Conservation (phyloP, 1,140 invertebrate species). For the Lysiphlebus fabarum region DNA sequence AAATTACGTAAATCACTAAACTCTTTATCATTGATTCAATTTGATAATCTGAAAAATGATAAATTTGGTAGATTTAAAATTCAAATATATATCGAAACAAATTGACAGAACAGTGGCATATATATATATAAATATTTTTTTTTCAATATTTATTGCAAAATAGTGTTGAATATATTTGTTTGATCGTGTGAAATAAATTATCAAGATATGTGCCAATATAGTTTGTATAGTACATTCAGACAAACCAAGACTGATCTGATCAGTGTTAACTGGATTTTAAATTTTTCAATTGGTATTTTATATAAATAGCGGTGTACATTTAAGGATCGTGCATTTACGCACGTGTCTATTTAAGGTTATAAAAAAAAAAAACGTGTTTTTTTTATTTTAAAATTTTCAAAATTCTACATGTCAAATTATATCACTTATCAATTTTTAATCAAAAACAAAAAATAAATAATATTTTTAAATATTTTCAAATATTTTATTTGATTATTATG, state of each 20-base stretch:
- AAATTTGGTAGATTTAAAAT: background rate
- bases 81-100: background rate
- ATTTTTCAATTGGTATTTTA: constrained; percentile 26
- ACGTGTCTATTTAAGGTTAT: background rate
- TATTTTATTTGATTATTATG: too few relatives aligned
- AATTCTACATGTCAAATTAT: too few relatives aligned
- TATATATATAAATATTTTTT: background rate
- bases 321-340: constrained; percentile 2
- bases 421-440: too few relatives aligned
- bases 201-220: constrained; percentile 22
- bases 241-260: constrained; percentile 26
- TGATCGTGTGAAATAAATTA: constrained; percentile 13
- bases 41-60: background rate
- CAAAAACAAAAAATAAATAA: too few relatives aligned
- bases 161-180: constrained; percentile 1
- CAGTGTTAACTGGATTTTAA: constrained; percentile 24
- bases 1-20: too few relatives aligned
- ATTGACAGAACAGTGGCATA: constrained; percentile 16
- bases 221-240: constrained; percentile 26
- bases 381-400: too few relatives aligned
- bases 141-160: background rate
- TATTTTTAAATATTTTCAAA: too few relatives aligned
- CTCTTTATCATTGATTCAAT: background rate
- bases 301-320: constrained; percentile 9
- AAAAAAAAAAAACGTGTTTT: too few relatives aligned